Base-by-base conservation (phyloP, 2,888 invertebrate genomes). In the Druceiella hillmani region DNA sequence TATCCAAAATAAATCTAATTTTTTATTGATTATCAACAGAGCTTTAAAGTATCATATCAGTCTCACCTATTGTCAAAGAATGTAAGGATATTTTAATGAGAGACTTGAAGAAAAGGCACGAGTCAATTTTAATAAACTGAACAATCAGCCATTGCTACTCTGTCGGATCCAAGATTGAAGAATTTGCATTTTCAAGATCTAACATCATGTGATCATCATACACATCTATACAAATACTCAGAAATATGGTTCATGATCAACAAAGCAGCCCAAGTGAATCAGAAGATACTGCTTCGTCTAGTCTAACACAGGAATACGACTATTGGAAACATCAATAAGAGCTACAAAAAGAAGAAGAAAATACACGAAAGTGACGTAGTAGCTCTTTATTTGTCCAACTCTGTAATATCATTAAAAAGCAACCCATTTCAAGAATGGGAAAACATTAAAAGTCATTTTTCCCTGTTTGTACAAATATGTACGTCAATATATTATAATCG, bases 251-350 rank as follows among this genome's bases (percentile, higher is more conserved):
- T n/a, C n/a, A n/a, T n/a, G n/a, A n/a, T n/a, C n/a, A n/a, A n/a
- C n/a, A n/a, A n/a, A n/a, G n/a, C n/a, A n/a, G 29, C 31, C 20
- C 36, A 43, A 43, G 26, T 50, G 51, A 50, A 37, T 53, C 50
- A 41, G 48, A 51, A 50, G 49, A 54, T 48, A 36, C 38, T 43
- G 33, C 48, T 20, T 41, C 40, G 15, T 39, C 40, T 22, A 40
- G 32, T 33, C 40, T 36, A 14, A 35, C 28, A 16, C 17, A 15
- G 11, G 4, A 17, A 42, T 50, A 49, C 36, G 47, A 53, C 48
- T 53, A 53, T 47, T 53, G 54, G 50, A 48, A 47, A 43, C 50
- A 50, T 45, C 53, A 54, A 42, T 51, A 53, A 17, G 47, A 53
- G 33, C 47, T 55, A 29, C 32, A 38, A 33, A 22, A 36, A 43